A percentile compares a stretch with the other conserved stretches of the same genome.
Evolutionary conservation across 92 coral and sea anemone species (phyloP).

Genomic region (Palythoa grandis): DNA sequence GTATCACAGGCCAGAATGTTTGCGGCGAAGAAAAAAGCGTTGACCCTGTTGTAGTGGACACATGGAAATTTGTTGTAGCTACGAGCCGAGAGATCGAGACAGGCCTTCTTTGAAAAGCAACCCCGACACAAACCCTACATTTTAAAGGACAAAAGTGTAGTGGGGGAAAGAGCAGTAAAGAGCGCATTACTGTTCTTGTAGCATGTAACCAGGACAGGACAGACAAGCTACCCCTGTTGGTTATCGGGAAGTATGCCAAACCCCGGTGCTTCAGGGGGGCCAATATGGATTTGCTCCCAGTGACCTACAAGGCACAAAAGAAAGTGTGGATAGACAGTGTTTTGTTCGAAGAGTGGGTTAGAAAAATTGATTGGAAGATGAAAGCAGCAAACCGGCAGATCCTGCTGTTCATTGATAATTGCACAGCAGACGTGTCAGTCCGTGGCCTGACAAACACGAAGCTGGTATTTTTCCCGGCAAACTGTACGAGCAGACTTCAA

Average conservation of each 20-base stretch:
- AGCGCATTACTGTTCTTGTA: slow-evolving; percentile 37
- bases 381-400: slow-evolving; percentile 50
- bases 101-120: slow-evolving; percentile 47
- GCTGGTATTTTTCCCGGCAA: slow-evolving; percentile 38
- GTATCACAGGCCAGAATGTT: no score
- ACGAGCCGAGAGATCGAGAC: slow-evolving; percentile 41
- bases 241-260: slow-evolving; percentile 54
- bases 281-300: slow-evolving; percentile 60
- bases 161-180: slow-evolving; percentile 50
- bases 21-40: slow-evolving; percentile 24
- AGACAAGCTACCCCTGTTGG: slow-evolving; percentile 59
- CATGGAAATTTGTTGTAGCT: slow-evolving; percentile 46
- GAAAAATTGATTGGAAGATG: slow-evolving; percentile 53
- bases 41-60: slow-evolving; percentile 44
- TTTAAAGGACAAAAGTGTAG: slow-evolving; percentile 50
- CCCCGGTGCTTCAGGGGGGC: slow-evolving; percentile 44
- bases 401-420: slow-evolving; percentile 56
- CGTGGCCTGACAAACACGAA: slow-evolving; percentile 49
- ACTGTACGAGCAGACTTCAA: slow-evolving; percentile 43
- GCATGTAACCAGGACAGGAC: slow-evolving; percentile 51
- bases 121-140: slow-evolving; percentile 50
- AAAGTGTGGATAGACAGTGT: slow-evolving; percentile 45
- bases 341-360: slow-evolving; percentile 41
- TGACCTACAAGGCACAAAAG: slow-evolving; percentile 45
- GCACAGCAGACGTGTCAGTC: slow-evolving; percentile 58